Base-by-base conservation (phyloP, 2,113 vertebrate species). In the Cochlearius cochlearius region DNA sequence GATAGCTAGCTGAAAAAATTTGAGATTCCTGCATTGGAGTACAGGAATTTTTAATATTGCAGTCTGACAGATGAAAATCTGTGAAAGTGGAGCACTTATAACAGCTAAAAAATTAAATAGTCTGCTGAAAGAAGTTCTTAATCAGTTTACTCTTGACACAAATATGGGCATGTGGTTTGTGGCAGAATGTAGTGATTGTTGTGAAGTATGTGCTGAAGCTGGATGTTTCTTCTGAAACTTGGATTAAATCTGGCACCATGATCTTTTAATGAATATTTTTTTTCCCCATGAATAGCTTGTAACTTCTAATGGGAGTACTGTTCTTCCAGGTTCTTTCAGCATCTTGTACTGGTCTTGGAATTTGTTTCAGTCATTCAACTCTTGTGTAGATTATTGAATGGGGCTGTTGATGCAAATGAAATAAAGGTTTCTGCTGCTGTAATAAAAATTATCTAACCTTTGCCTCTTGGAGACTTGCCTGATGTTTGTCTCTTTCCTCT, bases 401-500 rank as follows among this genome's bases (percentile, higher is more conserved):
- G 55, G 55, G 47, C n/a, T 94, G 86, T 88, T 91, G 72, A 90
- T 96, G 79, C 72, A 95, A 96, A 93, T 93, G 43, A 94, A 95
- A 90, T 95, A 94, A 96, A 96, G 59, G 59, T 93, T 94, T 80
- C 79, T 93, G 72, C 72, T 93, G 68, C 79, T 94, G 45, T 86
- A 95, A 93, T 95, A 91, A 90, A 96, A 94, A 36, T 92, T 90
- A 72, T 66, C 90, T 94, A 93, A 92, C 85, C 43, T 84, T 86
- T 92, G 67, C 76, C 77, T 94, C 72, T 64, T 94, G 90, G 88
- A 96, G 75, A 81, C 52, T 88, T 97, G 92, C 90, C 95, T 96
- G 92, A 45, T 86, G 72, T 93, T 96, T 94, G 90, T 91, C 90
- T 96, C 77, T 96, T 92, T 95, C 92, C 77, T 93, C 77, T 92